These are phyloP conservation scores for Nowickia ferox DNA, from an alignment of 2,888 invertebrate species.

Conservation along the genomic window DNA sequence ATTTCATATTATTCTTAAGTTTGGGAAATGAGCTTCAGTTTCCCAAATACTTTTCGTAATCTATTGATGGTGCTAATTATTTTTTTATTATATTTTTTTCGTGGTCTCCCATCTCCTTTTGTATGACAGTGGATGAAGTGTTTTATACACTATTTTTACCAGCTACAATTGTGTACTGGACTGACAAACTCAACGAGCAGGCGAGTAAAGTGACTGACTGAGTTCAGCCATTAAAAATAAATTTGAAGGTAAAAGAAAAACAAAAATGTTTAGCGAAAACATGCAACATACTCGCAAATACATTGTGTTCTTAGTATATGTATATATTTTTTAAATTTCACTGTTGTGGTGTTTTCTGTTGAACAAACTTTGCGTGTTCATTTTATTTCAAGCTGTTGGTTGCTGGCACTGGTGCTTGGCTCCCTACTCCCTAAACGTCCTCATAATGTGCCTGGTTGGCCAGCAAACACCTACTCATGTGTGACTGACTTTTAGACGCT, in stretches of 20 bases:
- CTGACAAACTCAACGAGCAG: conserved; percentile 1
- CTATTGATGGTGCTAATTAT: conserved; percentile 25
- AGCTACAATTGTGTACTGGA: conserved; percentile 26
- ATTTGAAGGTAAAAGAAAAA: conserved; percentile 25
- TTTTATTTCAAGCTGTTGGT: conserved; percentile 19
- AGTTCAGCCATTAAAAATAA: conserved; percentile 63
- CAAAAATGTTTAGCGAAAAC: conserved; percentile 30
- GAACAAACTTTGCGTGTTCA: conserved; percentile 64
- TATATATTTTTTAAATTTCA: conserved; percentile 3
- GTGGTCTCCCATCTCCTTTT: not conserved
- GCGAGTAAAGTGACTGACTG: conserved; percentile 26
- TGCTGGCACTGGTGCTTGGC: not conserved
- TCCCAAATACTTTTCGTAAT: conserved; percentile 3
- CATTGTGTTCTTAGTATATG: not conserved
- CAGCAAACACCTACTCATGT: conserved; percentile 68
- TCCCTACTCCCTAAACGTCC: conserved; percentile 30
- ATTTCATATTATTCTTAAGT: conserved; percentile 6
- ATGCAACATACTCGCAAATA: conserved; percentile 30
- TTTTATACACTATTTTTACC: not conserved
- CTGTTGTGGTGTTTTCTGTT: conserved; percentile 21
- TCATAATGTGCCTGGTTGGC: conserved; percentile 45
- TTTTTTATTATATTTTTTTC: conserved; percentile 16
- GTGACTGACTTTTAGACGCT: conserved; percentile 57
- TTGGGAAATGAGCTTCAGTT: not conserved
- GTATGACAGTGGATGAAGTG: conserved; percentile 12